Evolutionary conservation across 2,888 invertebrate species (phyloP), one percentile per base, ranked within the genome.

Genomic region (Philopedon plagiatum): DNA sequence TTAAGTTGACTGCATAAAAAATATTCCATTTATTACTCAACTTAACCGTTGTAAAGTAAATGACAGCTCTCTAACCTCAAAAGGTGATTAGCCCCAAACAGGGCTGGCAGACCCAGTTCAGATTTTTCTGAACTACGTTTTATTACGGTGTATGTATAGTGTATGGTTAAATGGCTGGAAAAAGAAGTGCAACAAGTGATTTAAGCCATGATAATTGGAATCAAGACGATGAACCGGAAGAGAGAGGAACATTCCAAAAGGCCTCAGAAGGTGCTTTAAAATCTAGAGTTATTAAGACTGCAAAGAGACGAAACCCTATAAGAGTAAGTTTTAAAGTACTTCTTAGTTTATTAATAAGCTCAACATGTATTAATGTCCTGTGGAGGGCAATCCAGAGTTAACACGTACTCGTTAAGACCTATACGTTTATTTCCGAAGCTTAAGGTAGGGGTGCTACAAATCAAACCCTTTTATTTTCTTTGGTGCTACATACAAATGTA

Each of bases 191-290:
- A 26, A 89, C 91, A 4, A 88, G 88, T 19, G 92, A 95, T 68
- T 85, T 96, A 75, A 95, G 93, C 85, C 93, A 93, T 80, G 92
- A 93, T 9, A 96, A 96, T 83, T 96, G 96, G 95, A 91, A 95
- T 82, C 86, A 90, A 71, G 94, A 94, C 65, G 93, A 94, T 1
- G 91, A 91, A 58, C 87, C 88, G 0, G 94, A 95, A 82, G 92
- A 94, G 79, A 90, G 91, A 76, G 95, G 95, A 7, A 88, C 87
- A 34, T 95, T 95, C 83, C 87, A 87, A 78, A 84, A 86, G 78
- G 91, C 91, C 13, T 89, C 92, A 1, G 90, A 91, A 37, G 92
- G 93, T 54, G 88, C 92, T 72, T 83, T 97, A 19, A 91, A 93
- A 80, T 90, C 89, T 78, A 90, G 97, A 82, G 90, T 93, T 68